These are phyloP conservation scores for Nasonia oneida DNA, from an alignment of 2,888 invertebrate genomes.

Conservation along the genomic window DNA sequence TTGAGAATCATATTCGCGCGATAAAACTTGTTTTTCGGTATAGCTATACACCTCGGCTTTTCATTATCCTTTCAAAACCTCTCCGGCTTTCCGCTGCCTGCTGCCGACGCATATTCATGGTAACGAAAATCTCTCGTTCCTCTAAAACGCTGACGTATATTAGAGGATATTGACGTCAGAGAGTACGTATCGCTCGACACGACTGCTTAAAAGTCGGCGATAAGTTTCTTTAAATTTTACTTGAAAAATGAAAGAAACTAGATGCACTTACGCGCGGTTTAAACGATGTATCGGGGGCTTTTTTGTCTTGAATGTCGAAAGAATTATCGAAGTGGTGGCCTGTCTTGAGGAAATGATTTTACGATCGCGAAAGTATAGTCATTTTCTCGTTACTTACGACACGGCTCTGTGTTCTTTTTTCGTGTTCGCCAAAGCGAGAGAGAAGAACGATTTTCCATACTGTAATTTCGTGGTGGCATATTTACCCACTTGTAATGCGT, in stretches of 20 bases:
- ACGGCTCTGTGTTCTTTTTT: neutral
- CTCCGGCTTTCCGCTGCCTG: neutral
- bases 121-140: neutral
- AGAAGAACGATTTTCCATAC: conserved; percentile 10
- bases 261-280: neutral
- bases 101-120: neutral
- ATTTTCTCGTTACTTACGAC: conserved; percentile 13
- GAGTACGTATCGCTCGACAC: too few relatives aligned
- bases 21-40: neutral
- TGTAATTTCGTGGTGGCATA: conserved; percentile 14
- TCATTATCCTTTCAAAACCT: neutral
- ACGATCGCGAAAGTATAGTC: conserved; percentile 13
- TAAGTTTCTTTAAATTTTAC: too few relatives aligned
- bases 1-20: neutral
- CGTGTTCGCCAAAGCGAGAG: neutral
- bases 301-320: neutral
- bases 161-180: too few relatives aligned
- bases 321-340: neutral
- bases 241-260: too few relatives aligned
- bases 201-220: too few relatives aligned
- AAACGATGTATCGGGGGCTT: neutral
- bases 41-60: neutral
- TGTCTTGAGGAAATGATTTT: conserved; percentile 1
- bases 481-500: conserved; percentile 15
- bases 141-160: neutral